Evolutionary conservation across 1,140 invertebrate species (phyloP).

Genomic region (Atopsyche davidsoni): DNA sequence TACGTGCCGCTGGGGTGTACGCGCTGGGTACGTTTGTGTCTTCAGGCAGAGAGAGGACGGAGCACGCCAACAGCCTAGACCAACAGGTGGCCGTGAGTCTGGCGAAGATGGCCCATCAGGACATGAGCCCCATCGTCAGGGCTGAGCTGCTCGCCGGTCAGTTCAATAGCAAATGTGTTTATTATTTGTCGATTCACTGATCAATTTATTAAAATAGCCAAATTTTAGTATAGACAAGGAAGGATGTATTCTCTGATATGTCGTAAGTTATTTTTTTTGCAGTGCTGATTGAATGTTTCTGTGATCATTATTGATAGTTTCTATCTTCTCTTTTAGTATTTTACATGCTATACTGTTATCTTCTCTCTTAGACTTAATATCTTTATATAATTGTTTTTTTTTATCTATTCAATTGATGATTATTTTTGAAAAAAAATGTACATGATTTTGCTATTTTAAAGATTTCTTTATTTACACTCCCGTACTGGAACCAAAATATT

Average conservation of each 20-base stretch:
- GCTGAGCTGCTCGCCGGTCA: conserved; percentile 61
- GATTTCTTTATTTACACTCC: too few relatives aligned
- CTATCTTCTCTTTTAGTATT: too few relatives aligned
- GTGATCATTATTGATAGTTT: too few relatives aligned
- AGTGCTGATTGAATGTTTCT: too few relatives aligned
- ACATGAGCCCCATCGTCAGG: conserved; percentile 84
- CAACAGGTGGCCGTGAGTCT: conserved; percentile 84
- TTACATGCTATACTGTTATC: too few relatives aligned
- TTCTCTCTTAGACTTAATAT: too few relatives aligned
- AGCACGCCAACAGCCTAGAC: conserved; percentile 89
- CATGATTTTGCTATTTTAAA: too few relatives aligned
- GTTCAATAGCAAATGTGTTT: background rate
- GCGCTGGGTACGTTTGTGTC: conserved; percentile 89
- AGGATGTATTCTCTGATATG: conserved; percentile 4
- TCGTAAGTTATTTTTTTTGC: too few relatives aligned
- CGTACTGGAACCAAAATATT: too few relatives aligned
- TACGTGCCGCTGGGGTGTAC: conserved; percentile 84
- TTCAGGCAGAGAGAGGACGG: conserved; percentile 71
- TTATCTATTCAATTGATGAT: too few relatives aligned
- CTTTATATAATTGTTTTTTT: too few relatives aligned
- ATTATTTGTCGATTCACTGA: conserved; percentile 3
- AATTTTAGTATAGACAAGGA: conserved; percentile 9
- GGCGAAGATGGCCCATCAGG: conserved; percentile 67
- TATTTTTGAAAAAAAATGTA: too few relatives aligned
- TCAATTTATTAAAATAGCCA: conserved; percentile 2